A percentile compares a stretch with the other conserved stretches of the same genome.
Conservation (phyloP, 1,140 invertebrate species). For the Latrodectus geometricus region DNA sequence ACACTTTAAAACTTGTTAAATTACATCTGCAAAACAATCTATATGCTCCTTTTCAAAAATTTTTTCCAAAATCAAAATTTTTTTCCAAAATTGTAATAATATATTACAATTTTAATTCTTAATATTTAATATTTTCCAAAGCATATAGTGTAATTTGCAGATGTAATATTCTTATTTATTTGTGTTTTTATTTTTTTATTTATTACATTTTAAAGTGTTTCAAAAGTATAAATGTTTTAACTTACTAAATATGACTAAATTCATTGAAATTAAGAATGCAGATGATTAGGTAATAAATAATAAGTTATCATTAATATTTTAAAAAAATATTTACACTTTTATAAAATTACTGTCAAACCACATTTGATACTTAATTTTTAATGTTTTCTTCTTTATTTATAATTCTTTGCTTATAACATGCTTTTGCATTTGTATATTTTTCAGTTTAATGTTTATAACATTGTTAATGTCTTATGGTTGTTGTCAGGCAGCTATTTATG, state of each 20-base stretch:
- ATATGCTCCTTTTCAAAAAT: background rate
- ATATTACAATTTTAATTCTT: no score
- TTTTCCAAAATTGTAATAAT: no score
- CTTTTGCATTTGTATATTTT: constrained; percentile 59
- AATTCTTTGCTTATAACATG: constrained; percentile 44
- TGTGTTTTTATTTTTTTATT: background rate
- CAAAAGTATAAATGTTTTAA: background rate
- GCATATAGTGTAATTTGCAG: constrained; percentile 9
- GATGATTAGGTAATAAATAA: no score
- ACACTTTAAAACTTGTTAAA: constrained; percentile 1
- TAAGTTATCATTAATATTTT: no score
- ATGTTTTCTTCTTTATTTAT: constrained; percentile 49
- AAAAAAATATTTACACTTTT: no score
- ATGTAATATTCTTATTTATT: constrained; percentile 32
- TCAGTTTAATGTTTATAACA: constrained; percentile 39
- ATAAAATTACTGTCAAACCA: constrained; percentile 22
- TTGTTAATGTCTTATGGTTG: constrained; percentile 33
- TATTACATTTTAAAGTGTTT: background rate
- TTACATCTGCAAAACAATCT: background rate
- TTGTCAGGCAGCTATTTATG: constrained; percentile 60
- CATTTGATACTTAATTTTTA: constrained; percentile 45
- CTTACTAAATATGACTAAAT: no score
- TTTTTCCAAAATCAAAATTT: background rate
- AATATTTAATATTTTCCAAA: background rate
- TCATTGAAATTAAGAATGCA: no score